Evolutionary conservation across 2,113 vertebrate genomes (phyloP), one percentile per base, ranked within the genome.

Genomic region (Rallus limicola): DNA sequence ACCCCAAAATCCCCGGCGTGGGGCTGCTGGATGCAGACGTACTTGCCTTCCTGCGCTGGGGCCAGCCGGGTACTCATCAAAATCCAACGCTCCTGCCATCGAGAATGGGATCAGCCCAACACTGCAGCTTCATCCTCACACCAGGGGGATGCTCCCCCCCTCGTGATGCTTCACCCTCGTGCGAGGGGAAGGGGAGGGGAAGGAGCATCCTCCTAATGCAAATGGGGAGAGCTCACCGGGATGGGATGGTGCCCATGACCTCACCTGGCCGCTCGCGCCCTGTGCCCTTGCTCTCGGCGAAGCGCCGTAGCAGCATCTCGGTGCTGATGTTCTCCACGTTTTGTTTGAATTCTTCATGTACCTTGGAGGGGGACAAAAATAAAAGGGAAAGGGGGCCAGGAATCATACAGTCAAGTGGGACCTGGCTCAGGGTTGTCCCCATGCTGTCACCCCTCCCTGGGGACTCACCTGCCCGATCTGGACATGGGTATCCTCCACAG

Each of bases 271-370:
- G 97, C 62, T 99, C 99, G 6, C 97, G 98, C 58, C 99, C 99
- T 0, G 99, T 99, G 44, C 99, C 99, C 79, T 99, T 99, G 98
- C 97, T 99, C 92, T 99, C 99, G 0, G 98, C 98, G 28, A 99
- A 99, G 81, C 98, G 99, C 92, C 98, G 97, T 48, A 99, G 97
- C 86, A 99, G 98, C 90, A 98, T 98, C 44, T 99, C 98, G 13
- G 99, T 98, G 36, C 98, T 98, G 10, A 99, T 99, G 93, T 99
- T 99, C 92, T 99, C 99, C 94, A 99, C 98, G 24, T 99, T 99
- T 93, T 99, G 99, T 95, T 99, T 99, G 95, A 99, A 99, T 29
- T 99, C 99, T 93, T 99, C 99, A 0, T 99, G 99, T 3, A 99
- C 99, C 99, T 99, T 89, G 6, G 48, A 18, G 46, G 44, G 44